phyloP scores from a whole-genome alignment of 1,140 invertebrate species.

The Gonioctena quinquepunctata region DNA sequence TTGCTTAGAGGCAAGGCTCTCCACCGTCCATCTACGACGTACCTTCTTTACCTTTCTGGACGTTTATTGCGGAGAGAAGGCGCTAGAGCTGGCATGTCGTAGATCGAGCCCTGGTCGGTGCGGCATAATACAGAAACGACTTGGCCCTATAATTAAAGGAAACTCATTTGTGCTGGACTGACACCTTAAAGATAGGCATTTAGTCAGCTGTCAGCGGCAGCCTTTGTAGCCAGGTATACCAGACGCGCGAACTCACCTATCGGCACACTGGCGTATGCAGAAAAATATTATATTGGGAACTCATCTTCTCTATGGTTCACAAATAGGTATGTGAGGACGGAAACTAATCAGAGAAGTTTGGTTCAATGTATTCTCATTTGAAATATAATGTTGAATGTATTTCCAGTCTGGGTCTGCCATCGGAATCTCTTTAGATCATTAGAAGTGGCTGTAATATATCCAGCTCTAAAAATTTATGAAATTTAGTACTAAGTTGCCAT shows the following conservation, averaged over 20 bases:
- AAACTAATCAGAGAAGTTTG: too few relatives aligned
- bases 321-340: too few relatives aligned
- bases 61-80: background rate
- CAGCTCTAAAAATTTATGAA: too few relatives aligned
- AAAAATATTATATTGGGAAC: background rate
- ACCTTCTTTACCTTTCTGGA: background rate
- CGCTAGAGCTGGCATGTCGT: background rate
- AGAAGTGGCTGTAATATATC: too few relatives aligned
- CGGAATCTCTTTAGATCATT: too few relatives aligned
- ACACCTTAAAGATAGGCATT: conserved; percentile 57
- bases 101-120: background rate
- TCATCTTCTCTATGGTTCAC: too few relatives aligned
- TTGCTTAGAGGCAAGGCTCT: conserved; percentile 51
- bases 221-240: conserved; percentile 45
- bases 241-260: conserved; percentile 37
- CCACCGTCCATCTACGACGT: background rate
- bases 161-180: conserved; percentile 56
- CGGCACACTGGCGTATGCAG: conserved; percentile 6
- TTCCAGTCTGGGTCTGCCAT: too few relatives aligned
- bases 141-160: conserved; percentile 56
- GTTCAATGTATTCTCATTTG: too few relatives aligned
- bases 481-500: too few relatives aligned
- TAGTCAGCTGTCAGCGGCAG: conserved; percentile 55
- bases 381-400: too few relatives aligned
- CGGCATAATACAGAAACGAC: conserved; percentile 48